These are phyloP conservation scores for Gobius niger DNA, from an alignment of 2,113 vertebrate genomes.

Conservation along the genomic window DNA sequence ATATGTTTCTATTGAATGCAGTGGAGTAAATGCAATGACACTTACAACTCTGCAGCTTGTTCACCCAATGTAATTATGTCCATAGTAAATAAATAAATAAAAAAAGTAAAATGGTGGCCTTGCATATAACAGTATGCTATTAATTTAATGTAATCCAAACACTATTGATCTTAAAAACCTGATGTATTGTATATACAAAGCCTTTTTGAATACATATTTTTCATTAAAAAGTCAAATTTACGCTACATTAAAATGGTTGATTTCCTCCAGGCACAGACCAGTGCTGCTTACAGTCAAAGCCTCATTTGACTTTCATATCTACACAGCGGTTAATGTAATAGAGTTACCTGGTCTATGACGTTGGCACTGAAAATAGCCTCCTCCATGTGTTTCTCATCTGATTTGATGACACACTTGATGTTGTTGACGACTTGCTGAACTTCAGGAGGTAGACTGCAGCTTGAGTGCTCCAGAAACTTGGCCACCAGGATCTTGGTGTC, in stretches of 20 bases:
- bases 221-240: too few relatives aligned
- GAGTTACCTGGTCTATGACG: constrained; percentile 85
- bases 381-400: constrained; percentile 89
- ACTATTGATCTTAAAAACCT: not conserved
- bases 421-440: constrained; percentile 90
- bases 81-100: too few relatives aligned
- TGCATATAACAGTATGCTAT: too few relatives aligned
- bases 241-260: not conserved
- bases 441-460: constrained; percentile 86
- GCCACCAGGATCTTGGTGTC: constrained; percentile 94
- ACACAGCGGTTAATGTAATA: not conserved
- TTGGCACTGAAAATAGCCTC: constrained; percentile 89
- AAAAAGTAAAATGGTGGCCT: too few relatives aligned
- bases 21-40: too few relatives aligned
- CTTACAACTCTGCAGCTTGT: too few relatives aligned
- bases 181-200: not conserved
- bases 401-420: constrained; percentile 85
- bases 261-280: not conserved
- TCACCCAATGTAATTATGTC: too few relatives aligned
- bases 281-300: not conserved
- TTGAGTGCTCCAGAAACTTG: constrained; percentile 93
- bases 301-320: not conserved
- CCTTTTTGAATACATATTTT: not conserved
- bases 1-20: too few relatives aligned
- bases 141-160: too few relatives aligned